phyloP scores from a whole-genome alignment of 2,888 invertebrate species.

The Salpingus planirostris region DNA sequence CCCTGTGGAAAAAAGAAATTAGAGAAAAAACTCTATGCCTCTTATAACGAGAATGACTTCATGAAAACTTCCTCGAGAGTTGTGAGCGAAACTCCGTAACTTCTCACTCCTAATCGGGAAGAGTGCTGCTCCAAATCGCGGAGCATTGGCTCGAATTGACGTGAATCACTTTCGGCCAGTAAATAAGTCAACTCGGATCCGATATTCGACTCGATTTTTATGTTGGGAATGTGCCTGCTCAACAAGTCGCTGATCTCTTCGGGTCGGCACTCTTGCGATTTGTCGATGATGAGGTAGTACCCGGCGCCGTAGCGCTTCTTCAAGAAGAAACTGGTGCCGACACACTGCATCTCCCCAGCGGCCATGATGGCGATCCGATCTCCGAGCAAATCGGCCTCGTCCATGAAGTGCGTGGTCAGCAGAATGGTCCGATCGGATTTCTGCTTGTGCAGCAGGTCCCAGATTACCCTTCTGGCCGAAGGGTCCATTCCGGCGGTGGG shows the following conservation, averaged over 20 bases:
- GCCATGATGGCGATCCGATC: constrained; percentile 86
- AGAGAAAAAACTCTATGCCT: too few relatives aligned
- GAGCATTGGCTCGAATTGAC: constrained; percentile 59
- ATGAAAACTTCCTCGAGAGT: constrained; percentile 87
- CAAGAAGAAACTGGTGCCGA: constrained; percentile 71
- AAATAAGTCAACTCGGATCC: constrained; percentile 68
- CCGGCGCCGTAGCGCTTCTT: constrained; percentile 81
- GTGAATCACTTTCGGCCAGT: constrained; percentile 53
- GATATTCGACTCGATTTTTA: constrained; percentile 59
- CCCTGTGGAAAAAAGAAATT: constrained; percentile 19
- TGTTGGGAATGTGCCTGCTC: constrained; percentile 53
- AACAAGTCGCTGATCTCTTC: constrained; percentile 51
- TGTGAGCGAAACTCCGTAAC: constrained; percentile 77
- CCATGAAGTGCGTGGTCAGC: constrained; percentile 83
- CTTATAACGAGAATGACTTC: constrained; percentile 46
- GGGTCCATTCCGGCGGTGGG: constrained; percentile 85
- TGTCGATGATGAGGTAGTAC: constrained; percentile 69
- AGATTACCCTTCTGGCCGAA: constrained; percentile 70
- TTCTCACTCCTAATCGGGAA: constrained; percentile 53
- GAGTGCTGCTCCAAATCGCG: constrained; percentile 55
- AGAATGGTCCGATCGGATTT: constrained; percentile 68
- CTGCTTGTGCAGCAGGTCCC: constrained; percentile 70
- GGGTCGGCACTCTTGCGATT: constrained; percentile 45
- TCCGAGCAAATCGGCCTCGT: constrained; percentile 80
- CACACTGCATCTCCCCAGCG: constrained; percentile 68